Percentiles rank a stretch among this genome's conserved stretches.
Evolutionary conservation across 2,113 vertebrate genomes (phyloP).

Genomic region (Cynopterus brachyotis): DNA sequence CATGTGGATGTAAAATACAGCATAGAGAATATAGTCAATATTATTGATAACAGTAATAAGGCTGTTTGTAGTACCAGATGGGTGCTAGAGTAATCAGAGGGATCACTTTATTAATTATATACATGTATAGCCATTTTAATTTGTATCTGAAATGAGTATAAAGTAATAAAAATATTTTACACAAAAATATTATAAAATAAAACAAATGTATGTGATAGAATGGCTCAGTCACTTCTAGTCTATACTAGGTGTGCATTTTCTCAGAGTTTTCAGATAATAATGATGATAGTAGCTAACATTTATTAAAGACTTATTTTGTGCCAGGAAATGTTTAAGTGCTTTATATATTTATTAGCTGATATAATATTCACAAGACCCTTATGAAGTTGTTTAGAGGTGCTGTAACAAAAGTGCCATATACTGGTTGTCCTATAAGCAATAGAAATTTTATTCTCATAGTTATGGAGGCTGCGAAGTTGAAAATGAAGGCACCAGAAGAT

Average conservation of each 20-base stretch:
- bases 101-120: too few relatives aligned
- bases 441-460: not conserved
- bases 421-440: not conserved
- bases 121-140: too few relatives aligned
- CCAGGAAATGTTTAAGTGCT: not conserved
- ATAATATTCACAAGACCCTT: not conserved
- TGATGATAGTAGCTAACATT: not conserved
- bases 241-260: constrained; percentile 6
- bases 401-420: not conserved
- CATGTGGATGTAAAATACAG: too few relatives aligned
- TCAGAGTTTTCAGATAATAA: not conserved
- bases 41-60: too few relatives aligned
- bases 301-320: not conserved
- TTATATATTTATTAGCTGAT: not conserved
- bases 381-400: not conserved
- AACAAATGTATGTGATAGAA: not conserved
- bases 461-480: not conserved
- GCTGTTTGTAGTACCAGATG: too few relatives aligned
- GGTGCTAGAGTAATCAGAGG: too few relatives aligned
- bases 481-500: not conserved
- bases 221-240: not conserved
- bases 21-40: too few relatives aligned
- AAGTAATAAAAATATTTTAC: not conserved
- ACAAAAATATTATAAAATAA: not conserved
- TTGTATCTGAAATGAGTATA: not conserved